Evolutionary conservation across 2,113 vertebrate genomes (phyloP), one percentile per base, ranked within the genome.

Genomic region (Tonatia bakeri): DNA sequence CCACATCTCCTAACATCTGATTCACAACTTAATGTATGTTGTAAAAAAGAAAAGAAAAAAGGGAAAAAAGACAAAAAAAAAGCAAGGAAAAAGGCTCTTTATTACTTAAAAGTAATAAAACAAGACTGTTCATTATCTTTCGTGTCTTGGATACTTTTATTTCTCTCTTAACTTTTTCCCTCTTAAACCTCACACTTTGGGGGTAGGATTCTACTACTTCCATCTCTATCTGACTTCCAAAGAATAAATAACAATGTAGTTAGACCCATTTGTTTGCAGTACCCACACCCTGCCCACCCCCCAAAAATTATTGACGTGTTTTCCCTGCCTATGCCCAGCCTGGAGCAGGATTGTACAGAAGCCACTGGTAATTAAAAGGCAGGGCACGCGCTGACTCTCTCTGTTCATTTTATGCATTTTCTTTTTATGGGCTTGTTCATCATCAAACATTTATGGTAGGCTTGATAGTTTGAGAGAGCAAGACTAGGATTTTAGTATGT

Each of bases 11-110:
- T 99, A 99, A 99, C 99, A 99, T 99, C 98, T 98, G 98, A 99
- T 99, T 99, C 99, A 99, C 98, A 98, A 98, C 97, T 99, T 99
- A 99, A 99, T 99, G 99, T 99, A 98, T 97, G 99, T 99, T 99
- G 99, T 99, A 99, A 99, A 99, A 99, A 97, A 70, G 64, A 98
- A 96, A 98, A 70, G 1, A n/a, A 20, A 33, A 22, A 52, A 50
- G 3, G 36, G 20, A 84, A 88, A 88, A 59, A 56, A 59, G 97
- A 64, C 12, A 95, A 98, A 98, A 70, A 72, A 94, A 94, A 73
- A 95, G 73, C 52, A 92, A 79, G 97, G 97, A 61, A 97, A 98
- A 98, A 99, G 98, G 97, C 97, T 99, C 99, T 99, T 99, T 99
- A 99, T 99, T 99, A 98, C 98, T 98, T 98, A 98, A 91, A 98